These are phyloP conservation scores for Callyntrura sp. DNA, from an alignment of 2,888 invertebrate genomes.

Conservation along the genomic window DNA sequence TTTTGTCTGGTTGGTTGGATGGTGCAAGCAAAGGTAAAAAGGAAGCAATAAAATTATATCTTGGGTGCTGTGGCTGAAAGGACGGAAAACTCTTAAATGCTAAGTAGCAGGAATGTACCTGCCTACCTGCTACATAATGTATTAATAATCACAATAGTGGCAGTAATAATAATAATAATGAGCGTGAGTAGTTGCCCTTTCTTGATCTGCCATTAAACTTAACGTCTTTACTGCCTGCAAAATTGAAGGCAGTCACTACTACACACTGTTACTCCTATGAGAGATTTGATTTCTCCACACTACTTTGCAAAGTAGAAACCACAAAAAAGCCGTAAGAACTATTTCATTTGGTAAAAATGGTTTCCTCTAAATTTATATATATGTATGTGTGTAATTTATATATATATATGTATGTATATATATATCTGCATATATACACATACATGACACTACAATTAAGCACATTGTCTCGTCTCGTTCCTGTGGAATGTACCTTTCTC, in stretches of 20 bases:
- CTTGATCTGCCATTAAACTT: neutral
- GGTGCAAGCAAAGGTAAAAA: slow-evolving; percentile 46
- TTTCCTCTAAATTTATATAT: no score
- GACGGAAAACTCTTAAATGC: slow-evolving; percentile 23
- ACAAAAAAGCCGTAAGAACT: no score
- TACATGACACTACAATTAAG: neutral
- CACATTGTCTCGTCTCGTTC: neutral
- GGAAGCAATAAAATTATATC: slow-evolving; percentile 58
- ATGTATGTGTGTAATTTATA: no score
- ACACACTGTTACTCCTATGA: neutral
- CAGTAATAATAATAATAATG: slow-evolving; percentile 28
- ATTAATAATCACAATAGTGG: no score
- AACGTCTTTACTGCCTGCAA: slow-evolving; percentile 12
- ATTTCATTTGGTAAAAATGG: neutral
- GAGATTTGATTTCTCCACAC: neutral
- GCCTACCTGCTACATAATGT: no score
- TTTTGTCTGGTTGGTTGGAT: slow-evolving; percentile 27
- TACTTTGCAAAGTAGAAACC: neutral
- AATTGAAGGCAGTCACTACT: neutral
- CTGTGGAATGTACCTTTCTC: slow-evolving; percentile 9
- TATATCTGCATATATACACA: no score
- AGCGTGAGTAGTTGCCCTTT: slow-evolving; percentile 21
- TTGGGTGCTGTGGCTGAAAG: slow-evolving; percentile 8
- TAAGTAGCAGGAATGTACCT: slow-evolving; percentile 16
- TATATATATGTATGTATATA: no score